phyloP scores from a whole-genome alignment of 2,797 vertebrate species.

The Eurystomus glaucurus region DNA sequence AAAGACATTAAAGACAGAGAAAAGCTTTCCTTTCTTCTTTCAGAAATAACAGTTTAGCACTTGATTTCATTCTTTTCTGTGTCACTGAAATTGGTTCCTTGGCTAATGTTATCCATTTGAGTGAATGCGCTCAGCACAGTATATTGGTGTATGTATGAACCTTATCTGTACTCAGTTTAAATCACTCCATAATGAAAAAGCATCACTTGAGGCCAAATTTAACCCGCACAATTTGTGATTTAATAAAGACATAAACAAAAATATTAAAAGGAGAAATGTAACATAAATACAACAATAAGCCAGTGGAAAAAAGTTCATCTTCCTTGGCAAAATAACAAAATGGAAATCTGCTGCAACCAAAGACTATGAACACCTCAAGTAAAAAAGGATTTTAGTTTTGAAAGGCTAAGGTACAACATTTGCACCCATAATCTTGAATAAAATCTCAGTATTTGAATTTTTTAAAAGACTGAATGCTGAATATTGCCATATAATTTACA shows the following conservation, averaged over 20 bases:
- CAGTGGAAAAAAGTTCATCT: neutral
- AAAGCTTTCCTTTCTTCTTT: neutral
- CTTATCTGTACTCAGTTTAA: constrained; percentile 1
- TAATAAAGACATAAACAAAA: constrained; percentile 31
- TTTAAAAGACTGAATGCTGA: neutral
- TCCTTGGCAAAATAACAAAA: neutral
- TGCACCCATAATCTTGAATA: neutral
- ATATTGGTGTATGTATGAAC: neutral
- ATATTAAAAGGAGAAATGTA: constrained; percentile 14
- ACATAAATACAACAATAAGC: constrained; percentile 34
- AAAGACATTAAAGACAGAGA: neutral
- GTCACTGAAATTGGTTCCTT: neutral
- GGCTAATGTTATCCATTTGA: neutral
- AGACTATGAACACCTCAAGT: constrained; percentile 3
- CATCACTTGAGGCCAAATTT: constrained; percentile 19
- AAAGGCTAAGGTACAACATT: neutral
- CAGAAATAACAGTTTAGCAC: neutral
- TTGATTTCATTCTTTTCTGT: neutral
- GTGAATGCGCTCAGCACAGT: neutral
- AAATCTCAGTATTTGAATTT: neutral
- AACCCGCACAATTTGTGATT: constrained; percentile 26
- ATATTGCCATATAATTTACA: neutral
- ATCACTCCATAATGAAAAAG: constrained; percentile 20
- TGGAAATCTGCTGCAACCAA: constrained; percentile 10
- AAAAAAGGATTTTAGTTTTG: constrained; percentile 16